Evolutionary conservation across 2,888 invertebrate genomes (phyloP).

Genomic region (Ormia ochracea): DNA sequence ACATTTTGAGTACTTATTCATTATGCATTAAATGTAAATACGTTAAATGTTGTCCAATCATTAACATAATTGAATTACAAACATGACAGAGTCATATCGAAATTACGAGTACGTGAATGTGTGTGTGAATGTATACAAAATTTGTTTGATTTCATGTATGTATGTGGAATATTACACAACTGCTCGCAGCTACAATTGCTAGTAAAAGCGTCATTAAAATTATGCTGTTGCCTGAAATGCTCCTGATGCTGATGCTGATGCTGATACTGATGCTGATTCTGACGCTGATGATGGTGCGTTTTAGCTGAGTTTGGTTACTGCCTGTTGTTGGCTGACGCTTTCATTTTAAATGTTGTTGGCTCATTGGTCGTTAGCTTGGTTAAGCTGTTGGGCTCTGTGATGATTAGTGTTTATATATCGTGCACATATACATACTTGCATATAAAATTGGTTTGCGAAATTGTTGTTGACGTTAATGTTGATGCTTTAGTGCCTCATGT

Average conservation of each 20-base stretch:
- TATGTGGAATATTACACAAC: background rate
- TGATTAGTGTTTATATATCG: conserved; percentile 43
- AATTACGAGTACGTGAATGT: conserved; percentile 19
- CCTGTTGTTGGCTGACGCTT: conserved; percentile 47
- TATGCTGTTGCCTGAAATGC: conserved; percentile 40
- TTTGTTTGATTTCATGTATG: conserved; percentile 5
- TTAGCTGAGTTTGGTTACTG: conserved; percentile 32
- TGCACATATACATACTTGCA: background rate
- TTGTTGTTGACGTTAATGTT: conserved; percentile 58
- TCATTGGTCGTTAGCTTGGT: conserved; percentile 16
- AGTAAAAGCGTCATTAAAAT: conserved; percentile 52
- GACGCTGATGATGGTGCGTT: too few relatives aligned
- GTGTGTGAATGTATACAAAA: background rate
- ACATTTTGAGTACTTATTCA: conserved; percentile 70
- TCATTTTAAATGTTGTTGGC: conserved; percentile 47
- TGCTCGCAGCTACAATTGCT: conserved; percentile 38
- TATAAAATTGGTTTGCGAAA: conserved; percentile 45
- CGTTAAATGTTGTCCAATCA: conserved; percentile 76
- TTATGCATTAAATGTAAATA: conserved; percentile 76
- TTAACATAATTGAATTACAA: conserved; percentile 76
- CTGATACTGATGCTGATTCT: conserved; percentile 21
- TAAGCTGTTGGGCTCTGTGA: conserved; percentile 33
- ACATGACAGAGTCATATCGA: conserved; percentile 66
- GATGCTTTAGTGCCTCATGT: conserved; percentile 60
- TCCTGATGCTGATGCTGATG: conserved; percentile 19